Percentiles rank a stretch among this genome's conserved stretches.
phyloP scores from a whole-genome alignment of 2,888 invertebrate species.

The Leptopilina drosophilae region DNA sequence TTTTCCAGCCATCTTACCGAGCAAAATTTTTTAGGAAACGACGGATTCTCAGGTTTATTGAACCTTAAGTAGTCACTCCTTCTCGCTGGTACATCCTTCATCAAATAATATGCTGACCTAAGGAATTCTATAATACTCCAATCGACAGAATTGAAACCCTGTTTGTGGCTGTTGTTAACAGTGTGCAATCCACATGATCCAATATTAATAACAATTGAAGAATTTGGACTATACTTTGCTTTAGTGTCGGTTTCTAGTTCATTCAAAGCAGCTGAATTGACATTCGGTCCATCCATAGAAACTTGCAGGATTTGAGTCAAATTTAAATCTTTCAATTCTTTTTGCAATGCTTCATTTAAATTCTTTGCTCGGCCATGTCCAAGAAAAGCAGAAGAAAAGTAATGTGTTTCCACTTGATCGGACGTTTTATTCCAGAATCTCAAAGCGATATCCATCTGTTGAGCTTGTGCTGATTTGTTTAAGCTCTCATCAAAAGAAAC shows the following conservation, averaged over 20 bases:
- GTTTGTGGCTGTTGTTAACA: background rate
- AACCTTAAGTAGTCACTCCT: too few relatives aligned
- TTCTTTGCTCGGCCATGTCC: background rate
- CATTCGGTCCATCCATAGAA: background rate
- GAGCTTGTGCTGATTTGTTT: background rate
- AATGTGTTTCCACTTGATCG: background rate
- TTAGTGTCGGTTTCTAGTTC: background rate
- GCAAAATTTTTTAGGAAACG: too few relatives aligned
- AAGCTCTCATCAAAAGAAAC: background rate
- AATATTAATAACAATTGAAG: background rate
- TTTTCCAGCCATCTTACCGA: too few relatives aligned
- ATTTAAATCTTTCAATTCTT: background rate
- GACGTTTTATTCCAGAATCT: background rate
- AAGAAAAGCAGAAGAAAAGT: background rate
- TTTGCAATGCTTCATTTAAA: background rate
- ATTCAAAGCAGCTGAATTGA: background rate
- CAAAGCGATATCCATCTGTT: background rate
- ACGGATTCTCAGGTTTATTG: too few relatives aligned
- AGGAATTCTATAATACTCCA: too few relatives aligned
- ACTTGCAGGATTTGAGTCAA: background rate
- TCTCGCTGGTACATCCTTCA: too few relatives aligned
- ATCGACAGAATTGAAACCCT: too few relatives aligned
- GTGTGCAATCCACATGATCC: background rate
- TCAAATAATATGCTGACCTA: too few relatives aligned
- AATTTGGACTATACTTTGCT: background rate